Base-by-base conservation (phyloP, 2,888 invertebrate species). In the Melieria picta region DNA sequence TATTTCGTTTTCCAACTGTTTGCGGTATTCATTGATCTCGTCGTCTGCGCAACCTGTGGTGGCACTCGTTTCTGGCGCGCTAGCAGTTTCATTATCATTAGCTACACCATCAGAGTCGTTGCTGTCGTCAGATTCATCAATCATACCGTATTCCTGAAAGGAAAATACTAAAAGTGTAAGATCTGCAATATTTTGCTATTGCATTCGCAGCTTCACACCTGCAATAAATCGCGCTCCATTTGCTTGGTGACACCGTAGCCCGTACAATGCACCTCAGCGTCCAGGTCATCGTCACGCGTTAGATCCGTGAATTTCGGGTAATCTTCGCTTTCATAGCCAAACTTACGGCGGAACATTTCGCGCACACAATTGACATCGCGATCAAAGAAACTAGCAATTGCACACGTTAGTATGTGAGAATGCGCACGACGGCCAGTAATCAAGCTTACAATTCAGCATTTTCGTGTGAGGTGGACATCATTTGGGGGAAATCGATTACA, bases 401-500 rank as follows among this genome's bases (percentile, higher is more conserved):
- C 16, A 56, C 5, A 47, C 11, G 30, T 10, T 10, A 4, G 13
- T 30, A 45, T 10, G 4, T 10, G 45, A 46, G 11, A n/a, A 45
- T 46, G 42, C 7, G 43, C 30, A 65, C n/a, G 16, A 50, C 63
- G 10, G 7, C 45, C 56, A 65, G 2, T n/a, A 63, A 56, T 69
- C 47, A n/a, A 56, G 61, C 81, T 89, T 87, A 96, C 92, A 92
- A 90, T 90, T 94, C 92, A 60, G 98, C 99, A 87, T 99, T 97
- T 52, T 89, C 83, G 87, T 99, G 99, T 43, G 93, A 92, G 0
- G 95, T 98, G 6, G 98, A 98, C 68, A 99, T 92, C 98, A 99
- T 99, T 89, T 99, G 99, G 0, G 99, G 99, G 86, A 99, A 99
- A 89, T 99, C 99, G 75, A 99, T 98, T 77, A 99, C 88, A 63